These are phyloP conservation scores for Penaeus indicus DNA, from an alignment of 1,140 invertebrate genomes.

Conservation along the genomic window DNA sequence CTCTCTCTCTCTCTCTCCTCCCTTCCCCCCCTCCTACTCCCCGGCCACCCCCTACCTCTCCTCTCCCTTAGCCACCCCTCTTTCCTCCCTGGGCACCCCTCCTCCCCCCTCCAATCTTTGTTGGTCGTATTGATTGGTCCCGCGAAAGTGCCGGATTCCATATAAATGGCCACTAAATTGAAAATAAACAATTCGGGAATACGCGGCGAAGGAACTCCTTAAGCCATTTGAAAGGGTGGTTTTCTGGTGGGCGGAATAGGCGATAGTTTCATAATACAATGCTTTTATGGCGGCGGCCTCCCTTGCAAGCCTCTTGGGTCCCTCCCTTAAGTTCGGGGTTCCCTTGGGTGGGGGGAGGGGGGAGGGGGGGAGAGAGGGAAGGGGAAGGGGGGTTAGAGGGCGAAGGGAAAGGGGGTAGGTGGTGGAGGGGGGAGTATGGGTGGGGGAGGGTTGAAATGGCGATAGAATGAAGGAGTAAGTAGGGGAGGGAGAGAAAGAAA, in stretches of 20 bases:
- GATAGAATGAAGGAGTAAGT: no score
- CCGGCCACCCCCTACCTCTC: no score
- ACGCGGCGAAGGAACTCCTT: conserved; percentile 60
- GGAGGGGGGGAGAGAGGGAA: no score
- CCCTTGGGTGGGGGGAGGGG: neutral
- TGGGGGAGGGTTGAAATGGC: neutral
- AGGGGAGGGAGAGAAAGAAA: no score
- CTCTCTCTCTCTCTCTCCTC: no score
- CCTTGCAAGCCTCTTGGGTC: conserved; percentile 26
- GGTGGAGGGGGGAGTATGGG: neutral
- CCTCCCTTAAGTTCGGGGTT: neutral
- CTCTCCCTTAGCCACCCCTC: no score
- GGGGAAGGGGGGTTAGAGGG: no score
- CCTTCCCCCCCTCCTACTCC: no score
- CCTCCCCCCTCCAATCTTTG: conserved; percentile 15
- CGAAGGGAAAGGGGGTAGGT: no score
- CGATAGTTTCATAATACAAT: conserved; percentile 65
- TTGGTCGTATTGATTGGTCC: conserved; percentile 61
- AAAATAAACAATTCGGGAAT: conserved; percentile 65
- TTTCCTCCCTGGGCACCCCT: no score
- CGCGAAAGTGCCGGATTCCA: conserved; percentile 60
- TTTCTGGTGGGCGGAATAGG: conserved; percentile 61
- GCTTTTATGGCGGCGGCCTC: conserved; percentile 54
- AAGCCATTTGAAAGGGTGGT: conserved; percentile 64
- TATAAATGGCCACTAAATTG: conserved; percentile 65